Conservation (phyloP, 2,888 invertebrate species). For the Chouioia cunea region DNA sequence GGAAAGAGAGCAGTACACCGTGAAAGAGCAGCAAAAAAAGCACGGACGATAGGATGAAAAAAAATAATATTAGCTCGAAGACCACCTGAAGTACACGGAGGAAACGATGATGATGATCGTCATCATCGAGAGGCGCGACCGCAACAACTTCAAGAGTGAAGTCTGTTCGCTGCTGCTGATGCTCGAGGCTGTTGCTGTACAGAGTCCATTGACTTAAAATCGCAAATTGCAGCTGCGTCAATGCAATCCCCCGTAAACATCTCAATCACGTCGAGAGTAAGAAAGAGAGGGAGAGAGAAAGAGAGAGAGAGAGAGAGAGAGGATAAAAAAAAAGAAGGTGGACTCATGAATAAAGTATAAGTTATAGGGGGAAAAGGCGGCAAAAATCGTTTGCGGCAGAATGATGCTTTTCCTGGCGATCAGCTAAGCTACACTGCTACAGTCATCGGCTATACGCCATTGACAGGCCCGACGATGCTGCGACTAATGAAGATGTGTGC, state of each 20-base stretch:
- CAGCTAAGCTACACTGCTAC: conserved; percentile 11
- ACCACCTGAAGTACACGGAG: no score
- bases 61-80: no score
- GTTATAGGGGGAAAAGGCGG: conserved; percentile 7
- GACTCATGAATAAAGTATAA: conserved; percentile 36
- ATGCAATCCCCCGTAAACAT: conserved; percentile 32
- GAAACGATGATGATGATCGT: no score
- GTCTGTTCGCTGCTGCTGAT: no score
- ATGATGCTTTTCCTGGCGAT: background rate
- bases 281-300: background rate
- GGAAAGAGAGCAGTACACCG: no score
- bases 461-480: conserved; percentile 37
- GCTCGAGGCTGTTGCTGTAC: background rate
- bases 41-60: no score
- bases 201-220: conserved; percentile 41
- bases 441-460: conserved; percentile 37
- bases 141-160: no score
- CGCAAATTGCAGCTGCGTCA: conserved; percentile 37
- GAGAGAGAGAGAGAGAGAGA: background rate
- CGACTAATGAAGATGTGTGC: conserved; percentile 51
- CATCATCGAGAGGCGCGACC: no score
- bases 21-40: no score
- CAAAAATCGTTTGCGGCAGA: conserved; percentile 1
- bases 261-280: conserved; percentile 32
- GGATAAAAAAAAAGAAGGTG: conserved; percentile 10